Evolutionary conservation across 1,140 invertebrate species (phyloP), one percentile per base, ranked within the genome.

Genomic region (Elymnias hypermnestra): DNA sequence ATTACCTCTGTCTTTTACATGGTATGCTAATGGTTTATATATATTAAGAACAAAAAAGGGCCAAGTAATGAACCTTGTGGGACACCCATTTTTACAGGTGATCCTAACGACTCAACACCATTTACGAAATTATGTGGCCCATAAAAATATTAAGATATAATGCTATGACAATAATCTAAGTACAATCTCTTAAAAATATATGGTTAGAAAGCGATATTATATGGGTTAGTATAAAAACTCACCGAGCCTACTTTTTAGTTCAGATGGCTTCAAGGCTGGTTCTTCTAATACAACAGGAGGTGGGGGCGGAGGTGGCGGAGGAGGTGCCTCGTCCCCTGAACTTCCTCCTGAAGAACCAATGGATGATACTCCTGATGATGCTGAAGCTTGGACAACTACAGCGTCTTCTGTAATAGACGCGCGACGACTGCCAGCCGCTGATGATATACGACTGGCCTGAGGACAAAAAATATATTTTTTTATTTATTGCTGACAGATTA

Each of bases 271-370:
- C 4, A 91, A 57, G 3, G 88, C 89, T 0, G 89, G 89, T 70
- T 91, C 89, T 46, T 91, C 89, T 1, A 89, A 57, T 21, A 91
- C 88, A 41, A 87, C 89, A 0, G 61, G 71, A 3, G 76, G 71
- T 0, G 62, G 65, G 0, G 89, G 88, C 1, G 89, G 90, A 18
- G 91, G 89, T 0, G 91, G 91, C 0, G 91, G 90, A 1, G 91
- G 90, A 4, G 89, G 87, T 0, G 89, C 77, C 29, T 76, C 82
- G 31, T 75, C 79, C 2, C 70, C 71, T 3, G 72, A 75, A 14
- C 72, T 72, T 2, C 72, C 71, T 0, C 71, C 69, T 5, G 59
- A 57, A 8, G 40, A 46, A 1, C 33, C 35, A 18, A 44, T 53
- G 1, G 72, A 81, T 0, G 72, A 75, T 0, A 78, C 79, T 1